Conservation (phyloP, 2,888 invertebrate genomes). For the Bembecia ichneumoniformis region DNA sequence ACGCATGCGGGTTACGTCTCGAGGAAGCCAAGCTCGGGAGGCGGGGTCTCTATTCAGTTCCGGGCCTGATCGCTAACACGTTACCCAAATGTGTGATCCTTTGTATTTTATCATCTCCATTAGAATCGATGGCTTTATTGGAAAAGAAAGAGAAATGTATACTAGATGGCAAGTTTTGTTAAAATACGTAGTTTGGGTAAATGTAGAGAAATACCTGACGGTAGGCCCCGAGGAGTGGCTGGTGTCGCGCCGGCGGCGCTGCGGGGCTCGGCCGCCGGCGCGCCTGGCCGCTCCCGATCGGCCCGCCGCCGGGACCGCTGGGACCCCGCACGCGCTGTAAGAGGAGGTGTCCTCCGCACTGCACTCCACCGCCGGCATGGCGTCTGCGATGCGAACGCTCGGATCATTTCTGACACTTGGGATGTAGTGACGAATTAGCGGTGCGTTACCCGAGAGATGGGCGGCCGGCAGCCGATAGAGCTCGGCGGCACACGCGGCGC, state of each 20-base stretch:
- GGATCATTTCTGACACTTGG: neutral
- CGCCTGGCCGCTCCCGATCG: slow-evolving; percentile 8
- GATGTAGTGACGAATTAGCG: no score
- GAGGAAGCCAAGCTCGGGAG: slow-evolving; percentile 31
- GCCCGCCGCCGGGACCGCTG: slow-evolving; percentile 4
- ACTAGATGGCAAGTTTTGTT: no score
- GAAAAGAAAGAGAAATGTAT: slow-evolving; percentile 25
- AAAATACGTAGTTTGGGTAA: no score
- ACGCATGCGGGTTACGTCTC: no score
- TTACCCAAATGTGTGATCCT: slow-evolving; percentile 25
- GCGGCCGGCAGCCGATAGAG: slow-evolving; percentile 40
- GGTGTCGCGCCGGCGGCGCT: slow-evolving; percentile 7
- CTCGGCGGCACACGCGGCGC: slow-evolving; percentile 50
- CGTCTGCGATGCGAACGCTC: slow-evolving; percentile 21
- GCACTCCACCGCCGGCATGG: slow-evolving; percentile 36
- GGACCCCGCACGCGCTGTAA: slow-evolving; percentile 17
- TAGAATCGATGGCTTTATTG: slow-evolving; percentile 58
- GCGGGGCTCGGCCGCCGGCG: slow-evolving; percentile 8
- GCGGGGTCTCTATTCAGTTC: neutral
- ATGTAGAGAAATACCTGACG: neutral
- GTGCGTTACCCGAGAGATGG: slow-evolving; percentile 24
- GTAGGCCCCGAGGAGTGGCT: slow-evolving; percentile 20
- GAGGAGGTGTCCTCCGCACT: slow-evolving; percentile 36
- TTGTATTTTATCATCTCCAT: slow-evolving; percentile 1
- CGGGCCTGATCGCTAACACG: neutral